Evolutionary conservation across 1,140 invertebrate genomes (phyloP).

Genomic region (Tribolium madens): DNA sequence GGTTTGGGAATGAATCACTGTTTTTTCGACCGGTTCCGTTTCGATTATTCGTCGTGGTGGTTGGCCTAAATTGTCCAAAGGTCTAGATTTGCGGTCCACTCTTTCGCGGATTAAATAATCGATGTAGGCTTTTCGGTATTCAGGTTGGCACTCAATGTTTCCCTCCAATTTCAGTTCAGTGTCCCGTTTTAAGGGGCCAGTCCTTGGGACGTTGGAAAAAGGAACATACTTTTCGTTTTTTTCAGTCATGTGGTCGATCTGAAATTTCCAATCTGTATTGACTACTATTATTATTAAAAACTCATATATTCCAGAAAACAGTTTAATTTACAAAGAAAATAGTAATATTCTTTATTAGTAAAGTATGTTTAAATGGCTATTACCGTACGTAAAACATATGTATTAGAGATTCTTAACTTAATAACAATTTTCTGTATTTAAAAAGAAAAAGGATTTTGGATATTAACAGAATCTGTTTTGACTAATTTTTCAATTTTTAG

Average conservation of each 20-base stretch:
- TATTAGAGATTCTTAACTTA: too few relatives aligned
- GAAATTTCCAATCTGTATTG: too few relatives aligned
- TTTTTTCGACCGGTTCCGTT: background rate
- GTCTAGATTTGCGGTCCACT: constrained; percentile 54
- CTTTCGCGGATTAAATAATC: constrained; percentile 64
- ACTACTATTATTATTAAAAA: too few relatives aligned
- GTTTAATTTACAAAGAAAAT: too few relatives aligned
- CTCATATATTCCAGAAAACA: too few relatives aligned
- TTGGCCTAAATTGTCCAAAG: constrained; percentile 52
- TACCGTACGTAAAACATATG: too few relatives aligned
- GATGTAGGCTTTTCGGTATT: constrained; percentile 67
- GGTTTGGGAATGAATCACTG: background rate
- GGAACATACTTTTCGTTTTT: constrained; percentile 53
- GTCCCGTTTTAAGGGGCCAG: constrained; percentile 48
- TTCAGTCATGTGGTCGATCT: constrained; percentile 56
- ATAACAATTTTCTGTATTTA: too few relatives aligned
- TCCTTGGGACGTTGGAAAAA: constrained; percentile 45
- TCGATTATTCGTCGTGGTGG: constrained; percentile 40
- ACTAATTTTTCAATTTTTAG: too few relatives aligned
- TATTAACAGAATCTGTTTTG: too few relatives aligned
- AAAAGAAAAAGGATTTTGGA: too few relatives aligned
- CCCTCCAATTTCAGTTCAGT: constrained; percentile 57
- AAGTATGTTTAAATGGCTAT: too few relatives aligned
- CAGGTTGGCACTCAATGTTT: constrained; percentile 67
- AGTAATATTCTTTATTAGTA: too few relatives aligned